These are phyloP conservation scores for Margaritifera margaritifera DNA, from an alignment of 2,888 invertebrate genomes.

Conservation along the genomic window DNA sequence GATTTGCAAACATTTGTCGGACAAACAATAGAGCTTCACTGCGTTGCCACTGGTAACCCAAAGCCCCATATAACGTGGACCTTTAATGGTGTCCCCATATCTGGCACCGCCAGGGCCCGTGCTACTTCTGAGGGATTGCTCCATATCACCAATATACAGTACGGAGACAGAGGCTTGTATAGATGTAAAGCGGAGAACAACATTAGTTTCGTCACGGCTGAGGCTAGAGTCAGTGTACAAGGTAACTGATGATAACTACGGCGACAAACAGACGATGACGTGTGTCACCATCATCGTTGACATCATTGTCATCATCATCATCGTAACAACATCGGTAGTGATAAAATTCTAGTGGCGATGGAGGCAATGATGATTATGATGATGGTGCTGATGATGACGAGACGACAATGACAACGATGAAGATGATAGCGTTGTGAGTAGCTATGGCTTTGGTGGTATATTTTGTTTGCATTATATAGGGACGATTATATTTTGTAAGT, in stretches of 20 bases:
- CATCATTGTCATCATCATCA: too few species aligned
- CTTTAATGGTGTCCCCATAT: slow-evolving; percentile 76
- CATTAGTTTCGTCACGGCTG: slow-evolving; percentile 80
- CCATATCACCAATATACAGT: slow-evolving; percentile 64
- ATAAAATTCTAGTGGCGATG: too few species aligned
- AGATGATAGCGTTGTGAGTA: too few species aligned
- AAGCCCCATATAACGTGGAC: slow-evolving; percentile 86
- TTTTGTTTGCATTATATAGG: too few species aligned
- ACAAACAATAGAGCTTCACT: slow-evolving; percentile 79
- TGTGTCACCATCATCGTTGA: too few species aligned
- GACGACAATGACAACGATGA: too few species aligned
- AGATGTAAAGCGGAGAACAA: slow-evolving; percentile 84
- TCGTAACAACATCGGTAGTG: too few species aligned
- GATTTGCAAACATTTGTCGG: slow-evolving; percentile 81
- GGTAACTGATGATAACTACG: slow-evolving; percentile 75
- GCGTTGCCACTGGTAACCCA: slow-evolving; percentile 85
- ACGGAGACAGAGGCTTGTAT: slow-evolving; percentile 83
- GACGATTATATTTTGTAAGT: too few species aligned
- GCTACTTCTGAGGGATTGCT: slow-evolving; percentile 61
- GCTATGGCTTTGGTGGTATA: too few species aligned
- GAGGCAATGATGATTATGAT: too few species aligned
- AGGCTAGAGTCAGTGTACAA: slow-evolving; percentile 81
- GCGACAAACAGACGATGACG: too few species aligned
- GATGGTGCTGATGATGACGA: too few species aligned
- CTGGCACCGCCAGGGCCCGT: slow-evolving; percentile 75